phyloP scores from a whole-genome alignment of 2,797 vertebrate species.

The Notolepis coatsorum region DNA sequence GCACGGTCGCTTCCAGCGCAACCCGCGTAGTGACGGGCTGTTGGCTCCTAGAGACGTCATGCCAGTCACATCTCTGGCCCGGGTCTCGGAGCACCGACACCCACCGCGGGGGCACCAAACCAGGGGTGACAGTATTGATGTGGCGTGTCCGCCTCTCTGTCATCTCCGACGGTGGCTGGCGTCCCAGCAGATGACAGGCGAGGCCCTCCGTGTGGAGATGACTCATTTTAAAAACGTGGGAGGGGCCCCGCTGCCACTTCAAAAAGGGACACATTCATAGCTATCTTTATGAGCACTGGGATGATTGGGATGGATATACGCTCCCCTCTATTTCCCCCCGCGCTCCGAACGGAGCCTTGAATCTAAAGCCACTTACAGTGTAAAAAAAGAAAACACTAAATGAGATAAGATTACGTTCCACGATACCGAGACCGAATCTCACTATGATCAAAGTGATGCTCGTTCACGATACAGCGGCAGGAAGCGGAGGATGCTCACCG shows the following conservation, averaged over 20 bases:
- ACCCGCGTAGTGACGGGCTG: constrained; percentile 35
- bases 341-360: constrained; percentile 22
- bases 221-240: constrained; percentile 63
- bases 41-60: constrained; percentile 43
- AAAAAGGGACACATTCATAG: constrained; percentile 41
- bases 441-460: too few relatives aligned
- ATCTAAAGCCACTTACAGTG: constrained; percentile 2
- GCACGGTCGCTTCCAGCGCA: constrained; percentile 46
- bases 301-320: constrained; percentile 45
- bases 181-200: constrained; percentile 66
- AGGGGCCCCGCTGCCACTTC: constrained; percentile 56
- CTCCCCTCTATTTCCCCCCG: constrained; percentile 29
- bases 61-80: constrained; percentile 51
- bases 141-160: constrained; percentile 58
- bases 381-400: not conserved
- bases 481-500: constrained; percentile 84
- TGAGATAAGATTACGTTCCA: not conserved
- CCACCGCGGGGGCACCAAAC: constrained; percentile 43
- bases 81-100: constrained; percentile 56
- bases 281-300: constrained; percentile 39
- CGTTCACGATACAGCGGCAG: too few relatives aligned
- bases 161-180: constrained; percentile 55
- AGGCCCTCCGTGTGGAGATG: constrained; percentile 57
- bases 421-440: too few relatives aligned
- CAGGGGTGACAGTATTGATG: constrained; percentile 65